Evolutionary conservation across 2,113 vertebrate genomes (phyloP).

Genomic region (Steatornis caripensis): DNA sequence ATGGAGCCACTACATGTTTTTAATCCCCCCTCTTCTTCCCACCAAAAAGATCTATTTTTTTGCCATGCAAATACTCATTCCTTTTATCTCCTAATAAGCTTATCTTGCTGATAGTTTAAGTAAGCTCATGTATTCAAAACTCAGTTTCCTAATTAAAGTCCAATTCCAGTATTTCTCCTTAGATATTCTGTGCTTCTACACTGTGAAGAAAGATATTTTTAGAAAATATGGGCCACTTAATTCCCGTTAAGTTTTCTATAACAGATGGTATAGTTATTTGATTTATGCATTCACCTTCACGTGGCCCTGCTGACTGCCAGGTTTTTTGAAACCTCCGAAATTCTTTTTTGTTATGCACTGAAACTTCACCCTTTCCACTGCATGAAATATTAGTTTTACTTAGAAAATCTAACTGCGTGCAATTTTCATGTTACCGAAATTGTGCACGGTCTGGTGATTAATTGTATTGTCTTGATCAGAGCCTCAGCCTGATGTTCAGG

Average conservation of each 20-base stretch:
- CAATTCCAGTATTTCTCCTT: constrained; percentile 38
- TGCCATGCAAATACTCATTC: background rate
- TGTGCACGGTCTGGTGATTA: constrained; percentile 68
- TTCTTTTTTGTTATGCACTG: constrained; percentile 53
- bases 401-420: constrained; percentile 55
- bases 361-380: constrained; percentile 55
- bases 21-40: background rate
- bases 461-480: constrained; percentile 70
- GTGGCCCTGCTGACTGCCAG: constrained; percentile 71
- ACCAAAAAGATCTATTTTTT: background rate
- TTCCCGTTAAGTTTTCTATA: constrained; percentile 70
- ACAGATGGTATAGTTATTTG: constrained; percentile 73
- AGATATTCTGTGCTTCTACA: constrained; percentile 52
- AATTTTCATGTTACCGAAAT: constrained; percentile 68
- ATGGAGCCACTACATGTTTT: background rate
- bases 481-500: constrained; percentile 65
- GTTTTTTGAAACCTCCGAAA: constrained; percentile 40
- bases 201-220: constrained; percentile 69
- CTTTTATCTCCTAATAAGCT: constrained; percentile 22
- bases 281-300: constrained; percentile 73
- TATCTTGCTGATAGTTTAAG: constrained; percentile 24
- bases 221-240: constrained; percentile 69
- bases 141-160: constrained; percentile 58
- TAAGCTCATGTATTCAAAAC: constrained; percentile 33
- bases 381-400: constrained; percentile 71